phyloP scores from a whole-genome alignment of 2,888 invertebrate genomes.

The Hypsopygia costalis region DNA sequence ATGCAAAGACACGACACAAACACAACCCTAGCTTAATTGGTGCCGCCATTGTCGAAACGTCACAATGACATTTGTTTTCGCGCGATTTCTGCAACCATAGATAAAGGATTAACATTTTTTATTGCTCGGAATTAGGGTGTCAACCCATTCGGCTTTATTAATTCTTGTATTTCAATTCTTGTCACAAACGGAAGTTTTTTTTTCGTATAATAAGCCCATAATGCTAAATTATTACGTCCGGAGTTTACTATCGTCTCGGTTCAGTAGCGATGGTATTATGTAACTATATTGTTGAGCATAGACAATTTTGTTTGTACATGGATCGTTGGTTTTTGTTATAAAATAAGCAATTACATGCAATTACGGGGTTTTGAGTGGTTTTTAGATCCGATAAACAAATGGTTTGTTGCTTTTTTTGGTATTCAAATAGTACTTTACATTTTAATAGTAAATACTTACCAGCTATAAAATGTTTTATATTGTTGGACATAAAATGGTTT shows the following conservation, averaged over 20 bases:
- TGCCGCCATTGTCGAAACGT: slow-evolving; percentile 49
- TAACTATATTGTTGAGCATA: slow-evolving; percentile 25
- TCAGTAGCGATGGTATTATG: slow-evolving; percentile 24
- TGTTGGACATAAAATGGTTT: too few species aligned
- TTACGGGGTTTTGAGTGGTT: background rate
- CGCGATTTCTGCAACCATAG: slow-evolving; percentile 52
- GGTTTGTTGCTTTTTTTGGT: background rate
- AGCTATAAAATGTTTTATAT: too few species aligned
- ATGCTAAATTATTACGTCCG: slow-evolving; percentile 61
- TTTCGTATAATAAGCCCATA: slow-evolving; percentile 49
- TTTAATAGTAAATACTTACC: background rate
- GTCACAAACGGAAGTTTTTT: slow-evolving; percentile 65
- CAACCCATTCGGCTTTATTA: slow-evolving; percentile 37
- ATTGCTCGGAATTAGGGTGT: slow-evolving; percentile 27
- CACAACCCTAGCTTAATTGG: slow-evolving; percentile 19
- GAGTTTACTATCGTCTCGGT: slow-evolving; percentile 39
- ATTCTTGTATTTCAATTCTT: slow-evolving; percentile 63
- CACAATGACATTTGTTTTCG: slow-evolving; percentile 57
- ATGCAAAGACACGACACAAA: slow-evolving; percentile 16
- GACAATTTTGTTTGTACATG: slow-evolving; percentile 22
- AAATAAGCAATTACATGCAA: slow-evolving; percentile 41
- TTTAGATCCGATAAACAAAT: background rate
- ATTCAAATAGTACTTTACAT: slow-evolving; percentile 1
- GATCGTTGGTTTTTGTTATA: slow-evolving; percentile 19
- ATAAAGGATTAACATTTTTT: slow-evolving; percentile 50